Conservation (phyloP, 2,113 vertebrate species). For the Uropsilus gracilis region DNA sequence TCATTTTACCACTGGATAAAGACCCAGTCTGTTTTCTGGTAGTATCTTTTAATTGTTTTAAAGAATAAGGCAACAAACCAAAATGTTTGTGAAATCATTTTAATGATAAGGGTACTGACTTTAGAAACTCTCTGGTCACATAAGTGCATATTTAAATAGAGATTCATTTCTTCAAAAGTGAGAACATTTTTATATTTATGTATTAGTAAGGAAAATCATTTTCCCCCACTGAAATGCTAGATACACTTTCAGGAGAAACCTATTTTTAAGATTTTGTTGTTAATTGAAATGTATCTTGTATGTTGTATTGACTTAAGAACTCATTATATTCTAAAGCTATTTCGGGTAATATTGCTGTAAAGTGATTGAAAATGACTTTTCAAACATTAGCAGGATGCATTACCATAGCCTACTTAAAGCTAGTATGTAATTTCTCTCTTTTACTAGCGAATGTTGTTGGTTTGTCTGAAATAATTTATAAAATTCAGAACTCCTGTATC, state of each 20-base stretch:
- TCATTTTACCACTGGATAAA: slow-evolving; percentile 21
- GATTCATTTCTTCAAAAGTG: background rate
- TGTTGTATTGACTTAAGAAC: slow-evolving; percentile 37
- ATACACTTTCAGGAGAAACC: slow-evolving; percentile 24
- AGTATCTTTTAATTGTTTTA: background rate
- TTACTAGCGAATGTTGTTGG: slow-evolving; percentile 53
- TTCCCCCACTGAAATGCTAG: background rate
- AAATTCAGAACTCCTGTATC: slow-evolving; percentile 71
- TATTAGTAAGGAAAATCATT: slow-evolving; percentile 11
- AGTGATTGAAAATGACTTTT: slow-evolving; percentile 14
- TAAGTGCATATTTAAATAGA: background rate
- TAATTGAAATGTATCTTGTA: slow-evolving; percentile 25
- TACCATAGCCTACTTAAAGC: background rate
- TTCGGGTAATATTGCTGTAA: slow-evolving; percentile 5
- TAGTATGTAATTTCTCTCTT: background rate
- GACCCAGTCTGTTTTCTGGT: background rate
- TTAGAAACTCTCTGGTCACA: background rate
- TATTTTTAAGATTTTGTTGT: background rate
- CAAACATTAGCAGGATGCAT: background rate
- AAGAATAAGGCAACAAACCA: slow-evolving; percentile 35
- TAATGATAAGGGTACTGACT: background rate
- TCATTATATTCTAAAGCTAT: background rate
- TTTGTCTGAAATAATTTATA: slow-evolving; percentile 74
- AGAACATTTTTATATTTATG: background rate
- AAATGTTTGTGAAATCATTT: background rate